Evolutionary conservation across 2,797 vertebrate species (phyloP).

Genomic region (Pseudotriccus pelzelni): DNA sequence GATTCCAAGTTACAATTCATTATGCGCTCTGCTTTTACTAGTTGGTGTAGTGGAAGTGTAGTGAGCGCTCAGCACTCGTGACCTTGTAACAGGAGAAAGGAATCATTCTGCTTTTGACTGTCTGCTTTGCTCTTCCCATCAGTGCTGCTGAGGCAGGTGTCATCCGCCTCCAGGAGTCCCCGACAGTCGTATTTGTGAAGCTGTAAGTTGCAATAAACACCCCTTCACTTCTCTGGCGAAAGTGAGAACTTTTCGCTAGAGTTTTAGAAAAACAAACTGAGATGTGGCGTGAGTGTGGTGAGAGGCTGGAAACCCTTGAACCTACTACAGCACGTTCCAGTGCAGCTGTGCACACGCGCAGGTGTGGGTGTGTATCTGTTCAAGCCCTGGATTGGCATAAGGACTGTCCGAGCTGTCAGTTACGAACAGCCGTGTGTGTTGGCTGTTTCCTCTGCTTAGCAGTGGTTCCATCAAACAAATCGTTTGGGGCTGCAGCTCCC

Average conservation of each 20-base stretch:
- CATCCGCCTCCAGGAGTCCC: not conserved
- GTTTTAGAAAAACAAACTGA: not conserved
- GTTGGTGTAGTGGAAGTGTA: not conserved
- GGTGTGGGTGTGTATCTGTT: accelerated
- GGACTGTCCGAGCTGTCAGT: not conserved
- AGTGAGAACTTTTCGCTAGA: not conserved
- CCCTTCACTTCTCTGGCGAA: not conserved
- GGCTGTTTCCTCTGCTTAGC: not conserved
- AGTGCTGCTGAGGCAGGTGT: not conserved
- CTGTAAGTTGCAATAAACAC: not conserved
- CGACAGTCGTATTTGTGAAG: not conserved
- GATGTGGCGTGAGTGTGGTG: too few species aligned
- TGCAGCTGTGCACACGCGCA: accelerated
- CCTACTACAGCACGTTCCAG: not conserved
- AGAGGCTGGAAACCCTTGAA: not conserved
- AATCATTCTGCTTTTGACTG: not conserved
- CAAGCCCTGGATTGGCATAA: not conserved
- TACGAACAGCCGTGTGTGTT: accelerated
- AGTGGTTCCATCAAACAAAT: not conserved
- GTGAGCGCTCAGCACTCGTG: accelerated
- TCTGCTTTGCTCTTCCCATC: not conserved
- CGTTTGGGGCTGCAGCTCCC: not conserved
- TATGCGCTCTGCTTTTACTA: not conserved
- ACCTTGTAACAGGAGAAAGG: not conserved
- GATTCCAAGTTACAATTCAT: not conserved